Percentiles rank a stretch among this genome's conserved stretches.
phyloP scores from a whole-genome alignment of 1,140 invertebrate genomes.

The Asbolus verrucosus region DNA sequence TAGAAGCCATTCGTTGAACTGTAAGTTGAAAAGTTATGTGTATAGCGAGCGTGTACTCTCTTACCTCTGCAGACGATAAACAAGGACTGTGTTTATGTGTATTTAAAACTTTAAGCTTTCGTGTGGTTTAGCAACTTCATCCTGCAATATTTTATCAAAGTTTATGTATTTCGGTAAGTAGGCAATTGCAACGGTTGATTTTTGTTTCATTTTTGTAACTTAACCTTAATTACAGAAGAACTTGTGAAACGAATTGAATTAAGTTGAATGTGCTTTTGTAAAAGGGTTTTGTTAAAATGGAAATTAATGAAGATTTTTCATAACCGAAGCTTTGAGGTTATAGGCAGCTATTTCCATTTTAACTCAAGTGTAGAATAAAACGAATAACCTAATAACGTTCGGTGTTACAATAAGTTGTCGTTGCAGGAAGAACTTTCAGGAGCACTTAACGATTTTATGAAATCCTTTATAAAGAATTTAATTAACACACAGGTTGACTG shows the following conservation, averaged over 20 bases:
- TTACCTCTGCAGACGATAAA: constrained; percentile 37
- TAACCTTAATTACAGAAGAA: constrained; percentile 13
- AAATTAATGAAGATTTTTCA: constrained; percentile 38
- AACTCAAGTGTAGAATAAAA: constrained; percentile 22
- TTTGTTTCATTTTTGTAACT: constrained; percentile 6
- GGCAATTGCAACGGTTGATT: constrained; percentile 20
- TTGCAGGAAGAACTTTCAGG: constrained; percentile 12
- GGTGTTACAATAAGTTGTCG: constrained; percentile 37
- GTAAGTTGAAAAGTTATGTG: constrained; percentile 41
- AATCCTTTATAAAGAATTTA: constrained; percentile 16
- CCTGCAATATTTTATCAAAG: constrained; percentile 34
- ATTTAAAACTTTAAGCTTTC: constrained; percentile 43
- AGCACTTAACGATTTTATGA: constrained; percentile 30
- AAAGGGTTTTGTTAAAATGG: constrained; percentile 39
- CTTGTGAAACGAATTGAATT: constrained; percentile 36
- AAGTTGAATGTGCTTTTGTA: constrained; percentile 19
- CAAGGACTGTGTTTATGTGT: constrained; percentile 43
- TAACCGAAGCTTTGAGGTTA: constrained; percentile 33
- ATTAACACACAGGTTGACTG: constrained; percentile 21
- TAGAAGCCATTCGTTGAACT: constrained; percentile 29
- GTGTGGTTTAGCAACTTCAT: constrained; percentile 40
- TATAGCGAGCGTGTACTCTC: constrained; percentile 17
- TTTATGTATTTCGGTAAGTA: constrained; percentile 36
- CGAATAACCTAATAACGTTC: constrained; percentile 17
- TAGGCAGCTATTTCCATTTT: constrained; percentile 39